Conservation (phyloP, 2,888 invertebrate species). For the Maniola hyperantus region DNA sequence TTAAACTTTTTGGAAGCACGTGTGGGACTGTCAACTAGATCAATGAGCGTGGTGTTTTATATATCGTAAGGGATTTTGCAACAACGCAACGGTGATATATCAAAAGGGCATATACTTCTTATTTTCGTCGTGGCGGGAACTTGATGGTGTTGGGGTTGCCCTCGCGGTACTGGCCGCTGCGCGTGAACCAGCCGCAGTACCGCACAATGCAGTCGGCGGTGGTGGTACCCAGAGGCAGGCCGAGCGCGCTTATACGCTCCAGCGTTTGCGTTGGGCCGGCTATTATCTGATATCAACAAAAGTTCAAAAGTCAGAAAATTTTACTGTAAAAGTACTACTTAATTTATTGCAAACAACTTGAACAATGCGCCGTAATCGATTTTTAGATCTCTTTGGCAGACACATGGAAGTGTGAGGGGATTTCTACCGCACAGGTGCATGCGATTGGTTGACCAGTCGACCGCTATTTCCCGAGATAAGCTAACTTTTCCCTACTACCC, state of each 20-base stretch:
- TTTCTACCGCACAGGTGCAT: too few species aligned
- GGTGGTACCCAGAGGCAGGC: slow-evolving; percentile 68
- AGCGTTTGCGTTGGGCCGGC: slow-evolving; percentile 64
- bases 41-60: background rate
- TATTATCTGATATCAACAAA: slow-evolving; percentile 52
- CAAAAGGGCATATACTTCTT: slow-evolving; percentile 41
- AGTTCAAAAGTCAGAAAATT: background rate
- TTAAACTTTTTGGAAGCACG: too few species aligned
- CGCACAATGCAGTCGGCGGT: slow-evolving; percentile 60
- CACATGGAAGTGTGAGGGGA: too few species aligned
- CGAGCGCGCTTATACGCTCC: slow-evolving; percentile 73
- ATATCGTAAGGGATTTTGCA: too few species aligned
- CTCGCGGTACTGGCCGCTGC: slow-evolving; percentile 57
- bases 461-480: too few species aligned
- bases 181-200: slow-evolving; percentile 61
- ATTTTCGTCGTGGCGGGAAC: slow-evolving; percentile 61
- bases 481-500: too few species aligned
- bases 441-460: too few species aligned
- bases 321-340: too few species aligned
- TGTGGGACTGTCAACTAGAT: too few species aligned
- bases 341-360: too few species aligned
- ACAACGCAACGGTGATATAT: background rate
- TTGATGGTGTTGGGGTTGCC: slow-evolving; percentile 64
- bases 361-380: too few species aligned
- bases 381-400: too few species aligned